These are phyloP conservation scores for Dendrolimus pini DNA, from an alignment of 2,888 invertebrate species.

Conservation along the genomic window DNA sequence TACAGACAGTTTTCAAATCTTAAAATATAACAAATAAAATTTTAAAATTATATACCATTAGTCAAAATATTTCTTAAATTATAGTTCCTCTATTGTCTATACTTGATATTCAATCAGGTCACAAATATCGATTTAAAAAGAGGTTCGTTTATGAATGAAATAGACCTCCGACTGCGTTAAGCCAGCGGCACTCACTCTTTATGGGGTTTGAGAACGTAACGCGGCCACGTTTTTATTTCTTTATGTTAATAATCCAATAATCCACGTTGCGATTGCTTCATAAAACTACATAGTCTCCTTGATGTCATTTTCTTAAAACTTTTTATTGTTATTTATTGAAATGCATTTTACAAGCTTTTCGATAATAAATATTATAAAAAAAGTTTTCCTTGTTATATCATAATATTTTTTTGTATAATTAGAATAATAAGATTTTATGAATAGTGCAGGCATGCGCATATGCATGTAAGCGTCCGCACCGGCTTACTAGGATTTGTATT, in stretches of 20 bases:
- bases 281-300: not conserved
- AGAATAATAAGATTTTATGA: too few relatives aligned
- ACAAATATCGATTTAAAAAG: constrained; percentile 35
- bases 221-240: constrained; percentile 1
- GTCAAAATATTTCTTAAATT: not conserved
- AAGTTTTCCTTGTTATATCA: too few relatives aligned
- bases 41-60: too few relatives aligned
- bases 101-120: not conserved
- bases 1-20: too few relatives aligned
- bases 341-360: too few relatives aligned
- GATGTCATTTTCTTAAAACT: not conserved
- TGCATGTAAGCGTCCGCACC: too few relatives aligned
- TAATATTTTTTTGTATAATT: too few relatives aligned
- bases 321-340: too few relatives aligned
- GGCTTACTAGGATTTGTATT: too few relatives aligned
- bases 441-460: too few relatives aligned
- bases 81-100: not conserved
- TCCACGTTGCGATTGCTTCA: not conserved
- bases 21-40: too few relatives aligned
- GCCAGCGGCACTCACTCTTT: constrained; percentile 8
- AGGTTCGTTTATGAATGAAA: constrained; percentile 62
- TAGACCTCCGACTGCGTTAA: constrained; percentile 40
- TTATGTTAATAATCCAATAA: not conserved
- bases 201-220: constrained; percentile 20
- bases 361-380: too few relatives aligned